Base-by-base conservation (phyloP, 2,888 invertebrate species). In the Oligia fasciuncula region DNA sequence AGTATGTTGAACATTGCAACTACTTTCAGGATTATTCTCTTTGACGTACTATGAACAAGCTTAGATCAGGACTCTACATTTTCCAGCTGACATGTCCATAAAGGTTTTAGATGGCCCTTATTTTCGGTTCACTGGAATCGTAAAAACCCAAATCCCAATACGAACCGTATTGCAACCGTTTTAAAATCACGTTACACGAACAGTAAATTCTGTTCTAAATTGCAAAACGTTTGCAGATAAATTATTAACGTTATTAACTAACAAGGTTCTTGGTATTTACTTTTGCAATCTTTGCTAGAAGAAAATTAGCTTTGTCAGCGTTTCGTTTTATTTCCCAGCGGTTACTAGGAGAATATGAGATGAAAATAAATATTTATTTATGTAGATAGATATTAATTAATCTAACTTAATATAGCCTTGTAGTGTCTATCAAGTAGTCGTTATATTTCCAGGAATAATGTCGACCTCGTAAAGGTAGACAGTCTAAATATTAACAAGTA, bases 321-420 rank as follows among this genome's bases (percentile, higher is more conserved):
- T 68, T 76, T 74, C 57, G 79, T 76, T 63, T 68, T 69, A 76
- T 79, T 79, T 85, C 79, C 76, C 82, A 73, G 40, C 69, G 66
- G 85, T 71, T 63, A n/a, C 35, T 81, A 14, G 13, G 11, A 73
- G 51, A 54, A 67, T 73, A 62, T 29, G 19, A 73, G 62, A 76
- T 76, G 57, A 23, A 51, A 70, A 74, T 68, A 17, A 66, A 83
- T 78, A 69, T 78, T 40, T n/a, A 78, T 83, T 60, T 54, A 69
- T 54, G 77, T 54, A 82, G 46, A 67, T 67, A 23, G 35, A 49
- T 54, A 29, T n/a, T n/a, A 66, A 69, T 70, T 63, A 60, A 72
- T 74, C 43, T 62, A 73, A 60, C 35, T 17, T 49, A 49, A 40
- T 72, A 51, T 13, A 66, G 51, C 5, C 29, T 40, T 82, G 60